These are phyloP conservation scores for Sphenopsis melanotis DNA, from an alignment of 2,797 vertebrate species.

Conservation along the genomic window DNA sequence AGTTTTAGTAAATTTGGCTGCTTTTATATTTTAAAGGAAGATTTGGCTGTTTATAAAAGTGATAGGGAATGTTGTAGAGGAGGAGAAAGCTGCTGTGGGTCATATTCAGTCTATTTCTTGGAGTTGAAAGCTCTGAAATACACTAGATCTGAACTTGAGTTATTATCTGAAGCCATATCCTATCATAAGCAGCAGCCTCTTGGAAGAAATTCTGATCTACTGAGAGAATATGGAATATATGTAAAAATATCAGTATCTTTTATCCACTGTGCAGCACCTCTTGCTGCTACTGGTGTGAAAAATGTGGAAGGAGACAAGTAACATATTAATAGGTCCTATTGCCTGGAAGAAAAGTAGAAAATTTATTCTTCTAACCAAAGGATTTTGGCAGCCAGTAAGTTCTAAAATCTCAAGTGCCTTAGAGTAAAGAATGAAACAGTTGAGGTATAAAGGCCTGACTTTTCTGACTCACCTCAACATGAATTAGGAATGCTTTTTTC, in stretches of 20 bases:
- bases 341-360: background rate
- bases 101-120: background rate
- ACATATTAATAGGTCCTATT: background rate
- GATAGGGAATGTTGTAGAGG: background rate
- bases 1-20: background rate
- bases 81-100: background rate
- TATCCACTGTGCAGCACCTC: background rate
- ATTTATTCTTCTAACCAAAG: background rate
- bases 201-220: background rate
- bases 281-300: background rate
- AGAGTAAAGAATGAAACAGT: background rate
- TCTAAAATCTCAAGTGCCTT: background rate
- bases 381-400: background rate
- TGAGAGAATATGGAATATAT: background rate
- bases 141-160: background rate
- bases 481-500: background rate
- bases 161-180: background rate
- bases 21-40: background rate
- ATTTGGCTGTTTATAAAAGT: background rate
- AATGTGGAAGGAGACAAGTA: background rate
- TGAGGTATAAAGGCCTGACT: background rate
- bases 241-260: background rate
- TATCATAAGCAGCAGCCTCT: background rate
- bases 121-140: background rate
- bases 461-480: background rate